Evolutionary conservation across 2,113 vertebrate species (phyloP).

Genomic region (Natator depressus): DNA sequence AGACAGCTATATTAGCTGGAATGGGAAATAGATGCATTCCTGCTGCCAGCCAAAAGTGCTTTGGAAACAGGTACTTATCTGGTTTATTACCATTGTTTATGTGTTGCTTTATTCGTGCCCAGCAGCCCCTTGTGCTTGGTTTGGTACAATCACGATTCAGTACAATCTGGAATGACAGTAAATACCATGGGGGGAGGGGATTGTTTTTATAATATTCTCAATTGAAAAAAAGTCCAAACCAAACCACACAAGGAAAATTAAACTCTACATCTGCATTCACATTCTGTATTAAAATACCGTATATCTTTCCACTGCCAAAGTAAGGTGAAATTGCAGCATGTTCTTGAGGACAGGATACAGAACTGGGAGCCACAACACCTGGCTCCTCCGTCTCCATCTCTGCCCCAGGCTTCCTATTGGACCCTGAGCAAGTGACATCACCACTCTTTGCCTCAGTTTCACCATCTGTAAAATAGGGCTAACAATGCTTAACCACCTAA

Average conservation of each 20-base stretch:
- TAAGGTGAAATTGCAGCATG: not conserved
- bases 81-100: slow-evolving; percentile 72
- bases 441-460: not conserved
- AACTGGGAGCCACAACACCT: not conserved
- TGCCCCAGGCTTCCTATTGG: not conserved
- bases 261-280: slow-evolving; percentile 62
- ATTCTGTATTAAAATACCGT: not conserved
- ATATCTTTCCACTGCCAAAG: not conserved
- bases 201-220: slow-evolving; percentile 29
- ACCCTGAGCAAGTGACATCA: not conserved
- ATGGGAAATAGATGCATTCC: slow-evolving; percentile 69
- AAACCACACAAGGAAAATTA: slow-evolving; percentile 53
- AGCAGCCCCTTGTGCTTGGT: not conserved
- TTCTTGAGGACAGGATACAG: not conserved
- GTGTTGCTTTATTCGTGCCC: slow-evolving; percentile 43
- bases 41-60: slow-evolving; percentile 62
- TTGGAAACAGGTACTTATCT: slow-evolving; percentile 67
- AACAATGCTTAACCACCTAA: not conserved
- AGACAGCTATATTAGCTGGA: slow-evolving; percentile 74
- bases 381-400: not conserved
- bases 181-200: slow-evolving; percentile 14
- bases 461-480: not conserved
- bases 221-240: not conserved
- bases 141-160: slow-evolving; percentile 5
- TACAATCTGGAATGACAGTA: slow-evolving; percentile 17